A percentile compares a stretch with the other conserved stretches of the same genome.
These are phyloP conservation scores for Chaetops frenatus DNA, from an alignment of 2,113 vertebrate species.

Conservation along the genomic window DNA sequence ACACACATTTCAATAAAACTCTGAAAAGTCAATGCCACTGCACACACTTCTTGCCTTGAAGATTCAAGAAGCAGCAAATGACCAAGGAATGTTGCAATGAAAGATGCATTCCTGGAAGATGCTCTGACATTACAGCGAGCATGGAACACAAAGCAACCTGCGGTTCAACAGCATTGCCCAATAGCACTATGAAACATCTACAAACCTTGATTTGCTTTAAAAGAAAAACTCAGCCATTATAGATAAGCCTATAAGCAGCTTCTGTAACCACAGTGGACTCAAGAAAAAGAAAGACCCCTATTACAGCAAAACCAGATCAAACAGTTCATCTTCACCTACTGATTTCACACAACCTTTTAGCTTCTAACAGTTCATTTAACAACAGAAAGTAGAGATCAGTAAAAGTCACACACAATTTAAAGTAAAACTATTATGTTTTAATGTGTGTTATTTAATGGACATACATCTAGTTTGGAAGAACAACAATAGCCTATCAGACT, in stretches of 20 bases:
- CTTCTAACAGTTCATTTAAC: neutral
- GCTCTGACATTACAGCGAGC: neutral
- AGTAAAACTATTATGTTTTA: neutral
- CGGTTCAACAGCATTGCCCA: neutral
- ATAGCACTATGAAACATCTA: neutral
- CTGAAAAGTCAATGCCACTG: neutral
- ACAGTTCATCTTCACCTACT: neutral
- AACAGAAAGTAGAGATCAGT: neutral
- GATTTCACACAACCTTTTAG: neutral
- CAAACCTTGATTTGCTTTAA: neutral
- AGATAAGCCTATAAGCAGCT: neutral
- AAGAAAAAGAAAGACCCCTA: neutral
- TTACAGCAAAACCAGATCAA: neutral
- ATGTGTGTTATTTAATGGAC: neutral
- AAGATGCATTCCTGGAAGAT: neutral
- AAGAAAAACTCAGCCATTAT: neutral
- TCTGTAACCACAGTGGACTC: neutral
- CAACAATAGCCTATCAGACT: neutral
- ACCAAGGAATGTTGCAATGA: neutral
- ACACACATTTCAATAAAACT: neutral
- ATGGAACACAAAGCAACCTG: rapidly evolving
- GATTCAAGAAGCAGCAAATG: neutral
- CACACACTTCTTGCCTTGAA: neutral
- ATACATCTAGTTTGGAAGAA: neutral
- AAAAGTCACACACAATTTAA: neutral